Evolutionary conservation across 2,797 vertebrate species (phyloP).

Genomic region (Danio albolineatus): DNA sequence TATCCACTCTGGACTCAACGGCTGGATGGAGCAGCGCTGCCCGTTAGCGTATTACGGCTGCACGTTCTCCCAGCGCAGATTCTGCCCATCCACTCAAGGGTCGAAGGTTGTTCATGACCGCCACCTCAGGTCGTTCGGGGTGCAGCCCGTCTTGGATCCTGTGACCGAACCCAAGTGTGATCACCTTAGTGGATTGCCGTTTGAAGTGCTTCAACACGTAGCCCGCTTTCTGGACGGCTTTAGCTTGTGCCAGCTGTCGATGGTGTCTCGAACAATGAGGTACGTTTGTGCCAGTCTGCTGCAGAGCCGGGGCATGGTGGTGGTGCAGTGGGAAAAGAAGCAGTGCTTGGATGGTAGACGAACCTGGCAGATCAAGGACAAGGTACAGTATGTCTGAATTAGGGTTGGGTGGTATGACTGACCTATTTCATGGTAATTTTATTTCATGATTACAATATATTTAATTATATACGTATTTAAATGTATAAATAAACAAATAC

Average conservation of each 20-base stretch:
- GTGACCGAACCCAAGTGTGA: conserved; percentile 80
- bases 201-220: conserved; percentile 93
- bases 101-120: conserved; percentile 92
- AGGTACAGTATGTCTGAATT: conserved; percentile 71
- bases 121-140: conserved; percentile 91
- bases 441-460: no score
- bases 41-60: conserved; percentile 98
- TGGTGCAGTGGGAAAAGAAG: conserved; percentile 92
- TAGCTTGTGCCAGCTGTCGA: conserved; percentile 94
- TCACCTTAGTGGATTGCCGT: conserved; percentile 90
- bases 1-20: conserved; percentile 97
- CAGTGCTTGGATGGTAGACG: conserved; percentile 76
- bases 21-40: conserved; percentile 98
- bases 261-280: conserved; percentile 94
- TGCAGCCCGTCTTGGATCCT: conserved; percentile 81
- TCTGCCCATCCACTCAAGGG: conserved; percentile 88
- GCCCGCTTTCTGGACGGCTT: conserved; percentile 95
- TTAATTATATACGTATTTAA: no score
- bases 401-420: background rate
- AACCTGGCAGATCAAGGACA: conserved; percentile 94
- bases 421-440: no score
- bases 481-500: no score
- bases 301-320: conserved; percentile 94
- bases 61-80: conserved; percentile 93
- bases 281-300: conserved; percentile 95